Base-by-base conservation (phyloP, 2,113 vertebrate genomes). In the Nestor notabilis region DNA sequence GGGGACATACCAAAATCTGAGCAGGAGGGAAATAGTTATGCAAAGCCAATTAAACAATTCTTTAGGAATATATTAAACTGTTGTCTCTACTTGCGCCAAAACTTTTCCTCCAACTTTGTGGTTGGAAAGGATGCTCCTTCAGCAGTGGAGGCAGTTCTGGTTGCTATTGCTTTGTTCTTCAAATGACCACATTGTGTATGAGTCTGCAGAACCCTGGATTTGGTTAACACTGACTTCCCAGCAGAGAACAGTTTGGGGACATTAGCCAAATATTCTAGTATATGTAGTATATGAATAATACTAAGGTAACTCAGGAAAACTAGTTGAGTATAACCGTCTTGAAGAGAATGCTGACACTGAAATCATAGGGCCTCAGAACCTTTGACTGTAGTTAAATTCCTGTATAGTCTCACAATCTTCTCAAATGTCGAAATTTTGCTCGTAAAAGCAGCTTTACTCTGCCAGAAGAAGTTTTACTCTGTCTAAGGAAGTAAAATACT, bases 31-130 rank as follows among this genome's bases (percentile, higher is more conserved):
- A 79, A 82, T 13, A 76, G 65, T 53, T 89, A 29, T 7, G 72
- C 66, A 72, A 84, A 92, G 74, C 39, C 43, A 89, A 37, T 61
- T 53, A 82, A 85, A n/a, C 17, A 29, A 1, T 91, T 91, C 24
- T 93, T 84, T 82, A 66, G 70, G 70, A 92, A 82, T 83, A 17
- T 70, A 65, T 89, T 95, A 44, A 79, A 69, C 39, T 39, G 13
- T 84, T 89, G 93, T 79, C 74, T 93, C 81, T 89, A 71, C 74
- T 92, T 69, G 39, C 1, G 16, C 91, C 83, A 93, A 27, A 93
- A 65, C 41, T 60, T 72, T 63, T 86, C 72, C 33, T 84, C 33
- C 56, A 20, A 29, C 37, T 82, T 91, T 49, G 16, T 89, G 66
- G 28, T 31, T 69, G 44, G 72, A 91, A 46, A 61, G 56, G 52